Percentiles rank a stretch among this genome's conserved stretches.
Evolutionary conservation across 2,797 vertebrate genomes (phyloP).

Genomic region (Chiroxiphia lanceolata): DNA sequence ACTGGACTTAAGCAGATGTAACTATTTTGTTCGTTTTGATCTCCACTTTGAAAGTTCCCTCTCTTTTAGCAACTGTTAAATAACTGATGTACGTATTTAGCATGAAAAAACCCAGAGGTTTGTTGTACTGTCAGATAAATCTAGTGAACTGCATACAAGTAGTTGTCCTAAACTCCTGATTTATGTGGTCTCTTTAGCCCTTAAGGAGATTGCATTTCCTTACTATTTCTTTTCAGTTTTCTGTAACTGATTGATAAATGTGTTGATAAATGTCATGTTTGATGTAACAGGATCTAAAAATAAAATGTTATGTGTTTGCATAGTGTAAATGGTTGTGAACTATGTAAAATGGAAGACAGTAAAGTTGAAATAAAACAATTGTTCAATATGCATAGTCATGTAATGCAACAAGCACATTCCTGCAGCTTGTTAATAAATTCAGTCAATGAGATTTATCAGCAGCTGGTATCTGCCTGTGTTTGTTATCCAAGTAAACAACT

Average conservation of each 20-base stretch:
- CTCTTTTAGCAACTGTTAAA: neutral
- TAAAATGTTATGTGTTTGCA: neutral
- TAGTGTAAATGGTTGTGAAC: neutral
- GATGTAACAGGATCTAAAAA: neutral
- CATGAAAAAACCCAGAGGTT: neutral
- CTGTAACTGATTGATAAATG: neutral
- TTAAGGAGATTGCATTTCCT: neutral
- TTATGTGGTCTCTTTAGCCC: neutral
- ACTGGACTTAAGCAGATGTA: neutral
- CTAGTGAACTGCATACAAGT: neutral
- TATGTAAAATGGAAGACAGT: neutral
- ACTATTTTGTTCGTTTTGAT: neutral
- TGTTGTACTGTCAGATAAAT: neutral
- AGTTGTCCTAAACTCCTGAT: neutral
- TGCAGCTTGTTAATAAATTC: conserved; percentile 53
- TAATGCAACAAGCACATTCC: conserved; percentile 19
- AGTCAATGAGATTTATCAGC: conserved; percentile 46
- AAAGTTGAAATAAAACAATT: neutral
- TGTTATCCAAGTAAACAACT: conserved; percentile 37
- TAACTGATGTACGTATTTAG: neutral
- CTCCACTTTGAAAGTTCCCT: neutral
- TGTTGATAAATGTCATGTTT: neutral
- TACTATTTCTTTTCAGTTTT: neutral
- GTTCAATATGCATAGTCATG: conserved; percentile 24
- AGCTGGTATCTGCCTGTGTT: conserved; percentile 18